phyloP scores from a whole-genome alignment of 2,888 invertebrate species.

The Andrena camellia region DNA sequence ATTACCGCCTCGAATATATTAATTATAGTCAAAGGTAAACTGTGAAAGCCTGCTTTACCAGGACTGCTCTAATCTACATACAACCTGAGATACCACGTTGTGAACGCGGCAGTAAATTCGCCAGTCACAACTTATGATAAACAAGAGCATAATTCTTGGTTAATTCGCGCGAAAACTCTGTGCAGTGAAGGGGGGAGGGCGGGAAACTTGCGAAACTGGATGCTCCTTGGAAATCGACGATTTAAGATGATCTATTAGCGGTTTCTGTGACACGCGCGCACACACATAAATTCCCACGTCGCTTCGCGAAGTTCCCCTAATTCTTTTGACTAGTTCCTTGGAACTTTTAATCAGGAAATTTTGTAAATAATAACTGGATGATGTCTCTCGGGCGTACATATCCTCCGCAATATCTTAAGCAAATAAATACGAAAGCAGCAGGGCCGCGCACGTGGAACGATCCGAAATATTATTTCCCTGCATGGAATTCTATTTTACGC shows the following conservation, averaged over 20 bases:
- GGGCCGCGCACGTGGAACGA: neutral
- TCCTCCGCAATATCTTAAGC: too few species aligned
- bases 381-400: too few species aligned
- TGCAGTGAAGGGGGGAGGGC: constrained; percentile 16
- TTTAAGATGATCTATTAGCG: constrained; percentile 53
- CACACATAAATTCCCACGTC: constrained; percentile 25
- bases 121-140: constrained; percentile 57
- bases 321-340: constrained; percentile 10
- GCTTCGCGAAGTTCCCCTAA: constrained; percentile 5
- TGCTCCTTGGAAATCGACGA: constrained; percentile 55
- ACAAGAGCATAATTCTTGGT: constrained; percentile 61
- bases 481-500: constrained; percentile 18
- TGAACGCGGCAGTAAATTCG: constrained; percentile 43
- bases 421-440: neutral
- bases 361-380: neutral
- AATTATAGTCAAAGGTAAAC: constrained; percentile 1
- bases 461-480: constrained; percentile 5
- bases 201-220: constrained; percentile 48
- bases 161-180: constrained; percentile 51
- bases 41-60: neutral
- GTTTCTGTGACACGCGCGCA: constrained; percentile 41
- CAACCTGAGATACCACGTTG: constrained; percentile 30
- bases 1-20: neutral
- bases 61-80: constrained; percentile 17
- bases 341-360: constrained; percentile 10